These are phyloP conservation scores for Leptinotarsa lineolata DNA, from an alignment of 1,140 invertebrate genomes.

Conservation along the genomic window DNA sequence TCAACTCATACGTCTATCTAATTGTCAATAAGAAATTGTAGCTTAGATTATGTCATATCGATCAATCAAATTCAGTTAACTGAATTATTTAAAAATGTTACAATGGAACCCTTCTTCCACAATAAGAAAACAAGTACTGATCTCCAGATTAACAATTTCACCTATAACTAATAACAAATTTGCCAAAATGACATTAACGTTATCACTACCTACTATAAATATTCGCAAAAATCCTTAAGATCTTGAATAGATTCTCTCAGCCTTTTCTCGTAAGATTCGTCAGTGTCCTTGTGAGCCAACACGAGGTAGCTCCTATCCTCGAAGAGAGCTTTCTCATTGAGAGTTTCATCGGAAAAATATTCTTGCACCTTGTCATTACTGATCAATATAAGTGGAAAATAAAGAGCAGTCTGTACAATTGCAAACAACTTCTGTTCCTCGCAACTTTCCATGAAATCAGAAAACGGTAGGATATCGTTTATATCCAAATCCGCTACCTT, in stretches of 20 bases:
- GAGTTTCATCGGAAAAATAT: slow-evolving; percentile 33
- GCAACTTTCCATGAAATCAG: slow-evolving; percentile 44
- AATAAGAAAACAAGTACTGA: no score
- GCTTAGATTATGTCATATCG: no score
- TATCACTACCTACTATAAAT: background rate
- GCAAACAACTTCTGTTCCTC: slow-evolving; percentile 45
- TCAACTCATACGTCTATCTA: no score
- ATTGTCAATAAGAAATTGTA: no score
- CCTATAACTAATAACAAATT: no score
- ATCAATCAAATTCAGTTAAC: no score
- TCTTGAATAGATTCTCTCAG: slow-evolving; percentile 42
- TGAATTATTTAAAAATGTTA: no score
- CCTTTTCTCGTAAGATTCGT: slow-evolving; percentile 34
- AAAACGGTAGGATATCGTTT: slow-evolving; percentile 34
- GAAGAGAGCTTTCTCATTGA: slow-evolving; percentile 31
- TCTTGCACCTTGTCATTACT: slow-evolving; percentile 30
- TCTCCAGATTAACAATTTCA: no score
- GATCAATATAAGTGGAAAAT: slow-evolving; percentile 43
- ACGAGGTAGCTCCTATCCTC: slow-evolving; percentile 41
- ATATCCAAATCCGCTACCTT: slow-evolving; percentile 31
- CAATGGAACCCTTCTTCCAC: no score
- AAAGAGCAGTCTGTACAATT: slow-evolving; percentile 38
- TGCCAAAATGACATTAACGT: no score
- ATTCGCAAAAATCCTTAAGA: slow-evolving; percentile 44
- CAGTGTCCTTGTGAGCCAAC: slow-evolving; percentile 33